These are phyloP conservation scores for Arenaria interpres DNA, from an alignment of 2,113 vertebrate species.

Conservation along the genomic window DNA sequence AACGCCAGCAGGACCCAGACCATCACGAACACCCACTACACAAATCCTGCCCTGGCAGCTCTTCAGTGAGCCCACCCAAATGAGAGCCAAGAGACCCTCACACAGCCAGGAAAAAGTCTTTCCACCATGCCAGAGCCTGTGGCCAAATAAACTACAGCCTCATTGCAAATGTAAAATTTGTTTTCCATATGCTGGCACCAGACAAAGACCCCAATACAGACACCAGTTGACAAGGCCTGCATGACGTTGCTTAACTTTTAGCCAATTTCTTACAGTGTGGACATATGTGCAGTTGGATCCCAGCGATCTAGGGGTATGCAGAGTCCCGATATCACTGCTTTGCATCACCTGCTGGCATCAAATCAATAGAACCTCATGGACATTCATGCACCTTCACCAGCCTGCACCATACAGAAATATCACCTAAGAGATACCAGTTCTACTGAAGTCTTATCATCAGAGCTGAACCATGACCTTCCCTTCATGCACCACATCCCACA, in stretches of 20 bases:
- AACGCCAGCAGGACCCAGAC: not conserved
- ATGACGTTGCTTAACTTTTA: not conserved
- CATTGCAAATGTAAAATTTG: not conserved
- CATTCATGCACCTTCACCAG: not conserved
- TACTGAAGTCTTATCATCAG: not conserved
- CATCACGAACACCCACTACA: not conserved
- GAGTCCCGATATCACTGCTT: not conserved
- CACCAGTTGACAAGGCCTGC: not conserved
- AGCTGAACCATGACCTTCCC: not conserved
- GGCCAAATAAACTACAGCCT: not conserved
- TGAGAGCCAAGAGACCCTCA: not conserved
- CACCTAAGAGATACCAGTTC: not conserved
- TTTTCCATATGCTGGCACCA: not conserved
- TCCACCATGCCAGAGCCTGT: not conserved
- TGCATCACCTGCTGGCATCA: not conserved
- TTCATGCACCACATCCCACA: not conserved
- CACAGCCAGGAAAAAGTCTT: not conserved
- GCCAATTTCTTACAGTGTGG: not conserved
- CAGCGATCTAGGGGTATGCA: rapidly evolving
- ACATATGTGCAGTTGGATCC: too few species aligned
- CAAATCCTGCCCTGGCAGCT: not conserved
- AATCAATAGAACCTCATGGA: not conserved
- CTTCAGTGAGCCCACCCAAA: not conserved
- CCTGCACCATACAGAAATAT: not conserved
- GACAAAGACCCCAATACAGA: not conserved